Conservation (phyloP, 2,888 invertebrate genomes). For the Morpho deidamia region DNA sequence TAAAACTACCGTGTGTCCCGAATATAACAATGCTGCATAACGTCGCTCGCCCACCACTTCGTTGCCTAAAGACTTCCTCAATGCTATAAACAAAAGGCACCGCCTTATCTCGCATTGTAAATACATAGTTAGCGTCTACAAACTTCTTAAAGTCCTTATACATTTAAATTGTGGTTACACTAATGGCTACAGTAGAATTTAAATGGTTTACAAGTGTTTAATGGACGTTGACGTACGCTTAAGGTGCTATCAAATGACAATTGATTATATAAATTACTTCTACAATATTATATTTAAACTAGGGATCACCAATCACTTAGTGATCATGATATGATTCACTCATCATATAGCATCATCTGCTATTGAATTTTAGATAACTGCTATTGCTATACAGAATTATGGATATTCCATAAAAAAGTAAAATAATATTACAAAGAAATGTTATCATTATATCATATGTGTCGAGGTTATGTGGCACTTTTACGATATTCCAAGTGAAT, state of each 20-base stretch:
- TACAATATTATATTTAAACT: too few relatives aligned
- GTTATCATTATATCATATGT: too few relatives aligned
- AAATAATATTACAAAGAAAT: too few relatives aligned
- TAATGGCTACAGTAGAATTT: slow-evolving; percentile 20
- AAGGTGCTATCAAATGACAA: not conserved
- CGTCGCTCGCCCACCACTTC: slow-evolving; percentile 43
- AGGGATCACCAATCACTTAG: too few relatives aligned
- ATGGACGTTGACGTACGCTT: slow-evolving; percentile 10
- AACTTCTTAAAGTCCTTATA: slow-evolving; percentile 22
- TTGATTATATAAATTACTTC: too few relatives aligned
- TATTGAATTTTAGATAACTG: too few relatives aligned
- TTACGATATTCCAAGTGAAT: too few relatives aligned
- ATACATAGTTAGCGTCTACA: slow-evolving; percentile 43
- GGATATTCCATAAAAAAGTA: too few relatives aligned
- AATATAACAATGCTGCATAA: slow-evolving; percentile 43
- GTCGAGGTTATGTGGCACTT: too few relatives aligned
- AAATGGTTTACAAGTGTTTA: slow-evolving; percentile 14
- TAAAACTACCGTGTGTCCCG: slow-evolving; percentile 9
- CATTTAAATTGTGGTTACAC: slow-evolving; percentile 20
- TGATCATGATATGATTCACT: too few relatives aligned
- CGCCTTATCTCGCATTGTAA: slow-evolving; percentile 59
- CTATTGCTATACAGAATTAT: too few relatives aligned
- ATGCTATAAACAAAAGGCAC: slow-evolving; percentile 59
- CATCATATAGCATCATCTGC: too few relatives aligned
- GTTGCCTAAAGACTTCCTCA: slow-evolving; percentile 56